These are phyloP conservation scores for Ceuthmochares aereus DNA, from an alignment of 2,113 vertebrate genomes.

Conservation along the genomic window DNA sequence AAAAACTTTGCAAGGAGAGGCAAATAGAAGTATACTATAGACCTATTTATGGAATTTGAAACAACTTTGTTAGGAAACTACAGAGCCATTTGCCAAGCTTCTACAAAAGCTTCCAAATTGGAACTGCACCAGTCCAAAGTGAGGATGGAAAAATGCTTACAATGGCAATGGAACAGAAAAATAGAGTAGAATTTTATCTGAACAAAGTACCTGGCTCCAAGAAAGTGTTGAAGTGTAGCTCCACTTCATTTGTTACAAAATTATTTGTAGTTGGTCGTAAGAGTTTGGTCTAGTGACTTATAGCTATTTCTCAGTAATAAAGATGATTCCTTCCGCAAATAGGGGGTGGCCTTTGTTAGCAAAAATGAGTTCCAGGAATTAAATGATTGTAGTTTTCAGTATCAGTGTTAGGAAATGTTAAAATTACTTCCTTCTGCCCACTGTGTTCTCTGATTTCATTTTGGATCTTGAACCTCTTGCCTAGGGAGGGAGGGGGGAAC, in stretches of 20 bases:
- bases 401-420: neutral
- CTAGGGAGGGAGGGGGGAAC: neutral
- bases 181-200: neutral
- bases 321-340: neutral
- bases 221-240: neutral
- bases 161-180: neutral
- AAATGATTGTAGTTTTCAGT: neutral
- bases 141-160: slow-evolving; percentile 52
- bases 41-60: slow-evolving; percentile 10
- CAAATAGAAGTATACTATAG: slow-evolving; percentile 3
- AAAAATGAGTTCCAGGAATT: neutral
- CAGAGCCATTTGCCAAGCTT: slow-evolving; percentile 21
- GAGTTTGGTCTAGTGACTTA: neutral
- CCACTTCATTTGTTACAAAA: neutral
- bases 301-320: neutral
- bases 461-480: neutral
- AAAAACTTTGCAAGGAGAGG: neutral
- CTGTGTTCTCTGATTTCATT: neutral
- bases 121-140: neutral
- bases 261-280: neutral
- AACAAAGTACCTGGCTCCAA: neutral
- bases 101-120: slow-evolving; percentile 23
- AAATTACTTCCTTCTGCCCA: neutral
- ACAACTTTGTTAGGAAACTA: slow-evolving; percentile 18
- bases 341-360: neutral